Evolutionary conservation across 2,797 vertebrate genomes (phyloP).

Genomic region (Catamblyrhynchus diadema): DNA sequence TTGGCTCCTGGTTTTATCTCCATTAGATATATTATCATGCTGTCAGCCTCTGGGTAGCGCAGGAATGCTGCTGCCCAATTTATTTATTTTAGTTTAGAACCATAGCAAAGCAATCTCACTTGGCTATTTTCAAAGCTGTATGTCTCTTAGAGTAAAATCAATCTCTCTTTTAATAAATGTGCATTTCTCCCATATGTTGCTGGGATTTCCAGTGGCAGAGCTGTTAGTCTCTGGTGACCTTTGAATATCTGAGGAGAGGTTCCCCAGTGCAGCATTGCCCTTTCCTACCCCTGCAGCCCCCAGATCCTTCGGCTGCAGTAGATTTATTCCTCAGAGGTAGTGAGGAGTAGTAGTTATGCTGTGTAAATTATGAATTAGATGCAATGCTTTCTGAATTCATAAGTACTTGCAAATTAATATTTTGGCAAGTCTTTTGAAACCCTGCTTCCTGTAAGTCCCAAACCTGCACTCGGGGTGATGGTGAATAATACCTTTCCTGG

Average conservation of each 20-base stretch:
- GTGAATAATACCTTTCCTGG: neutral
- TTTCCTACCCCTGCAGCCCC: neutral
- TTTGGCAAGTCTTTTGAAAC: neutral
- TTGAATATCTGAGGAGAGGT: neutral
- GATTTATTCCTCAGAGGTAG: neutral
- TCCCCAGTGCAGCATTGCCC: neutral
- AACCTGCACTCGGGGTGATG: neutral
- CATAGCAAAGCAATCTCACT: neutral
- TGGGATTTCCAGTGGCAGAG: neutral
- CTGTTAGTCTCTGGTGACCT: neutral
- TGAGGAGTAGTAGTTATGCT: neutral
- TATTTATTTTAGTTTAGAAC: neutral
- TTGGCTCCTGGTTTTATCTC: slow-evolving; percentile 21
- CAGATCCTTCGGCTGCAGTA: neutral
- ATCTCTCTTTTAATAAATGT: neutral
- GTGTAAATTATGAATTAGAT: neutral
- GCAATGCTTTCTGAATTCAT: neutral
- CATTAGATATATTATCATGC: neutral
- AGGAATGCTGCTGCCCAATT: neutral
- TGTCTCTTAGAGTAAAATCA: neutral
- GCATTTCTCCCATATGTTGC: neutral
- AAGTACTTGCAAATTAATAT: neutral
- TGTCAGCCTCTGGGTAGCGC: neutral
- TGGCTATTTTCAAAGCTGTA: neutral
- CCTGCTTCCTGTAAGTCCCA: neutral